phyloP scores from a whole-genome alignment of 2,113 vertebrate genomes.

The Eolophus roseicapilla region DNA sequence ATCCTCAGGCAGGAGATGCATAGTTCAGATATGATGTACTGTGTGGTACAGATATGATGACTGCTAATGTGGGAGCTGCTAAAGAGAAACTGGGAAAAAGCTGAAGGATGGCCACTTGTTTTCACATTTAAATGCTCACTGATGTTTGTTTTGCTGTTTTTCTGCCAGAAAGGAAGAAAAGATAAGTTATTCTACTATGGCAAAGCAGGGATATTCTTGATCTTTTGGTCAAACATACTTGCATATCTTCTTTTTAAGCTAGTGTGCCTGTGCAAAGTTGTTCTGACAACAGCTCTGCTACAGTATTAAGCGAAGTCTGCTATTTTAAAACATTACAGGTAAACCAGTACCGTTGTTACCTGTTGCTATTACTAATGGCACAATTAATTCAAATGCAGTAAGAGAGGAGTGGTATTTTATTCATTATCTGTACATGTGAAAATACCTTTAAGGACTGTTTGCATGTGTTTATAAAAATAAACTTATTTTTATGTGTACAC shows the following conservation, averaged over 20 bases:
- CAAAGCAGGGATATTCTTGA: background rate
- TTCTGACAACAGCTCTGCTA: background rate
- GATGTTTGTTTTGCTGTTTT: background rate
- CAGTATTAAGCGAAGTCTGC: background rate
- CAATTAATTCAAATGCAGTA: background rate
- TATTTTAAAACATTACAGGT: background rate
- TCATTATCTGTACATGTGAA: background rate
- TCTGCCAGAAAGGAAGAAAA: background rate
- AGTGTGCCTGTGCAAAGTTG: fast-evolving
- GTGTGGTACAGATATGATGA: background rate
- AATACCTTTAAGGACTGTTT: background rate
- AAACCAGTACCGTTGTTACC: background rate
- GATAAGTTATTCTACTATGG: background rate
- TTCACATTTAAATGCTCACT: background rate
- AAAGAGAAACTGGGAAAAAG: background rate
- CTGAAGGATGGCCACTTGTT: background rate
- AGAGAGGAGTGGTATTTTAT: background rate
- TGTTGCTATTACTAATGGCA: background rate
- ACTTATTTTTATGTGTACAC: background rate
- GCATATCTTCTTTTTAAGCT: background rate
- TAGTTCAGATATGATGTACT: background rate
- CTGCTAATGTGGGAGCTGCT: background rate
- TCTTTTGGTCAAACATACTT: background rate
- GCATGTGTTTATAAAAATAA: background rate
- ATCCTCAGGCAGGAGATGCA: background rate